Evolutionary conservation across 1,140 invertebrate species (phyloP).

Genomic region (Aleiodes sp.): DNA sequence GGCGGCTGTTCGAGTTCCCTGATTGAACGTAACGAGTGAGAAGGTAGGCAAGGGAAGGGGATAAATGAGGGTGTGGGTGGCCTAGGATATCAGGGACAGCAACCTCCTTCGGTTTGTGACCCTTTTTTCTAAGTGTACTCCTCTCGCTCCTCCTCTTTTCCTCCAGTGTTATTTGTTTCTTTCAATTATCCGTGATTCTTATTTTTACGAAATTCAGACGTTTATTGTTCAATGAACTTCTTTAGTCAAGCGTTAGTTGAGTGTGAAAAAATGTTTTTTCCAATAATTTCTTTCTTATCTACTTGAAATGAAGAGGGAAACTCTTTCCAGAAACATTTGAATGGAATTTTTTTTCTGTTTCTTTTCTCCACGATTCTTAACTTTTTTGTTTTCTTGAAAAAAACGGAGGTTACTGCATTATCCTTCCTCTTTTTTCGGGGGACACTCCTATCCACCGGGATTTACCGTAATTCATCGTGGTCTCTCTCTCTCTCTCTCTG

Average conservation of each 20-base stretch:
- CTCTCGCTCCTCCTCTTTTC: not conserved
- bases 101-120: not conserved
- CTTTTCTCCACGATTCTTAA: too few relatives aligned
- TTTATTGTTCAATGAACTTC: too few relatives aligned
- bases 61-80: conserved; percentile 15
- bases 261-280: too few relatives aligned
- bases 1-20: conserved; percentile 42
- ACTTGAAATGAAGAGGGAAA: too few relatives aligned
- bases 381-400: too few relatives aligned
- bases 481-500: not conserved
- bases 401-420: too few relatives aligned
- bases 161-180: not conserved
- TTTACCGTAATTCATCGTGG: not conserved
- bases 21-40: conserved; percentile 34
- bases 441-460: not conserved
- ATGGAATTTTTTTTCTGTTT: too few relatives aligned
- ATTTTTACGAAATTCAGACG: not conserved
- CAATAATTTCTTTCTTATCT: too few relatives aligned
- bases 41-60: not conserved
- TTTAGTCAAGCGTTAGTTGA: too few relatives aligned
- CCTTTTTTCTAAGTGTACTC: not conserved
- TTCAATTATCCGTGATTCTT: not conserved
- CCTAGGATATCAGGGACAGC: conserved; percentile 32
- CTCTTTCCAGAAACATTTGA: too few relatives aligned
- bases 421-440: too few relatives aligned